Base-by-base conservation (phyloP, 2,888 invertebrate species). In the Aleiodes alternator region DNA sequence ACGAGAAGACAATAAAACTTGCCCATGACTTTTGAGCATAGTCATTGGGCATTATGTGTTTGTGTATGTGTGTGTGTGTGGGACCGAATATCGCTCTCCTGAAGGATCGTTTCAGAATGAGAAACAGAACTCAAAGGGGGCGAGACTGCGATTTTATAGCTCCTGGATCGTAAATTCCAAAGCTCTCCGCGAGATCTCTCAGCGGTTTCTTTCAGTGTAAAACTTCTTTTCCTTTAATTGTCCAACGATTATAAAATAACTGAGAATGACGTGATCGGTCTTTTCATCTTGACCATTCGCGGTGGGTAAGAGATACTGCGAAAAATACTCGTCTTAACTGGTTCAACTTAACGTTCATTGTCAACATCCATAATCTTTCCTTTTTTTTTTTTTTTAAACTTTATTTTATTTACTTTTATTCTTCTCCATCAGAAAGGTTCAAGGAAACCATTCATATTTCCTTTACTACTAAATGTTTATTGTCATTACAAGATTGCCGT, bases 81-180 rank as follows among this genome's bases (percentile, higher is more conserved):
- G 51, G 68, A 53, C 51, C 51, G 31, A 31, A 59, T 59, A 59
- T 7, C 59, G 23, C 23, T 23, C 23, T 23, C 29, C 23, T 51
- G 56, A 16, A 12, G 14, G 16, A 34, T 61, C 61, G 72, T 38
- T 61, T 12, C 72, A 23, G 50, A 38, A 71, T 38, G 48, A 57
- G 50, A 5, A 56, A 59, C 34, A 43, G 59, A 31, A 14, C 43
- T 12, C 16, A 53, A 68, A 51, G 31, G 31, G 78, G 78, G 72
- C 23, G 76, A 78, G 71, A 78, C 82, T 82, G 84, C 83, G 84
- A 87, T 87, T 87, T 87, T 87, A 87, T 86, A 84, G 86, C 86
- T 81, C 83, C 82, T 83, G 86, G 83, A 76, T 87, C 86, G 86
- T 87, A 87, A 87, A 87, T 88, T 87, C 86, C 84, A 81, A 79